phyloP scores from a whole-genome alignment of 2,888 invertebrate genomes.

The Torymus texanus region DNA sequence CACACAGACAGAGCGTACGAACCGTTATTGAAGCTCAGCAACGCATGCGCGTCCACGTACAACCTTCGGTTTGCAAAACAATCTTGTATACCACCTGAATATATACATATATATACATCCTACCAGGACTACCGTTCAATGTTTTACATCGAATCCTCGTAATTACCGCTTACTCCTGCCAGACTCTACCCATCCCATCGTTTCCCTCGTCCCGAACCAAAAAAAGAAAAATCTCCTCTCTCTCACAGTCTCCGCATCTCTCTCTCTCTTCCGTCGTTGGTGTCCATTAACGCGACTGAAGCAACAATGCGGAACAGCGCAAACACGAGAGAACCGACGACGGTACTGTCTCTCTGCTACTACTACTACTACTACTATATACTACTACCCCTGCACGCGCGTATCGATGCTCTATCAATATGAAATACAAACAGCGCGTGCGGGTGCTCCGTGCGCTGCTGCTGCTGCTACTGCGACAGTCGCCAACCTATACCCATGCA shows the following conservation, averaged over 20 bases:
- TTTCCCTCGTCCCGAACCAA: neutral
- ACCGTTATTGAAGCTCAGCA: too few species aligned
- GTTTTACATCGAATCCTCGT: too few species aligned
- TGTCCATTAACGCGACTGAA: slow-evolving; percentile 67
- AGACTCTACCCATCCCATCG: too few species aligned
- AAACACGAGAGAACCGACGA: slow-evolving; percentile 61
- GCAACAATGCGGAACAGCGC: slow-evolving; percentile 71
- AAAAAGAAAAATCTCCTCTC: neutral
- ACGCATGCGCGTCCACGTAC: too few species aligned
- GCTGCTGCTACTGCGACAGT: neutral
- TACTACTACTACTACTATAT: slow-evolving; percentile 54
- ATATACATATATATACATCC: too few species aligned
- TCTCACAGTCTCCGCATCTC: too few species aligned
- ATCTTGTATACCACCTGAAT: too few species aligned
- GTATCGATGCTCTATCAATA: slow-evolving; percentile 75
- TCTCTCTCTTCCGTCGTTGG: neutral
- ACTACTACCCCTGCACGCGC: slow-evolving; percentile 55
- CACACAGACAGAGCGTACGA: too few species aligned
- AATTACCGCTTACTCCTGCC: too few species aligned
- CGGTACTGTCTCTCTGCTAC: slow-evolving; percentile 8
- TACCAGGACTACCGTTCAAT: too few species aligned
- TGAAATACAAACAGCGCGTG: slow-evolving; percentile 72
- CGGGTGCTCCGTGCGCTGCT: slow-evolving; percentile 40
- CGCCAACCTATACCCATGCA: slow-evolving; percentile 56
- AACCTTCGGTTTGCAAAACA: too few species aligned